These are phyloP conservation scores for Pocillopora grandis DNA, from an alignment of 92 coral and sea anemone genomes.

Conservation along the genomic window DNA sequence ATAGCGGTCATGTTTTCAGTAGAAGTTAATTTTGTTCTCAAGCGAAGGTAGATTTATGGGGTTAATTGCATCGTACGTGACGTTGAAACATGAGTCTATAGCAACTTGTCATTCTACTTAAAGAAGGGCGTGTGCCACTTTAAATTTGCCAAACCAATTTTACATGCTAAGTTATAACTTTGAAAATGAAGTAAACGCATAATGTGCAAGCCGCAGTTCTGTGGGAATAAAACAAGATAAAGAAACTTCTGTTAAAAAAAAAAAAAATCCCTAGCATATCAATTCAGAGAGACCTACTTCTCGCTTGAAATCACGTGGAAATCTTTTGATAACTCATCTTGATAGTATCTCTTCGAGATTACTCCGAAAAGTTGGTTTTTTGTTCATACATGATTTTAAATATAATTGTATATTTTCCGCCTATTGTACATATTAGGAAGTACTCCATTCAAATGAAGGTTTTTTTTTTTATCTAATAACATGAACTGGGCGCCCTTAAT, in stretches of 20 bases:
- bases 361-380: not conserved
- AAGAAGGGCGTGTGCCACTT: too few relatives aligned
- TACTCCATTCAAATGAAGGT: conserved; percentile 1
- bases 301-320: not conserved
- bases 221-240: too few relatives aligned
- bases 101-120: too few relatives aligned
- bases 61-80: not conserved
- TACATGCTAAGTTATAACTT: too few relatives aligned
- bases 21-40: not conserved
- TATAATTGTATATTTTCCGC: conserved; percentile 18
- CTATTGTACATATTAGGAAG: conserved; percentile 10
- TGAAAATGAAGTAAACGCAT: too few relatives aligned
- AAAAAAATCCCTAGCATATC: not conserved
- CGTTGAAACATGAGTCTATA: not conserved
- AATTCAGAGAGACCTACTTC: conserved; percentile 1
- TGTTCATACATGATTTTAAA: not conserved
- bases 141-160: too few relatives aligned
- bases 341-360: not conserved
- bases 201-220: too few relatives aligned
- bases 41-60: not conserved
- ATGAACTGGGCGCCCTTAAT: conserved; percentile 12
- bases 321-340: not conserved
- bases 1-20: not conserved
- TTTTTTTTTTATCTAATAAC: conserved; percentile 10
- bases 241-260: too few relatives aligned